These are phyloP conservation scores for Andrena cerasifolii DNA, from an alignment of 1,140 invertebrate genomes.

Conservation along the genomic window DNA sequence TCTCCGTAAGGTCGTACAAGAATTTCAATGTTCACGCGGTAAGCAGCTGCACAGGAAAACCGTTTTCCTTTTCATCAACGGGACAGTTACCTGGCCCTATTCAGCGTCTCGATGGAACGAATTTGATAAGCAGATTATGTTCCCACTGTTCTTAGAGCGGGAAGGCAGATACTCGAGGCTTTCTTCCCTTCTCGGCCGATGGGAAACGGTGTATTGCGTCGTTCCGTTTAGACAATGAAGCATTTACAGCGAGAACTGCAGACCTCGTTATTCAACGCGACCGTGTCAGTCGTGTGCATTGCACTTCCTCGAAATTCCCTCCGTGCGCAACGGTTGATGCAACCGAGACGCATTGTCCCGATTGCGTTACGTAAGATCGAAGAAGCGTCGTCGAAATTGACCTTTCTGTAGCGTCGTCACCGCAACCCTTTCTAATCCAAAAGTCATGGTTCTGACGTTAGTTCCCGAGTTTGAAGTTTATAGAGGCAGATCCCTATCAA, in stretches of 20 bases:
- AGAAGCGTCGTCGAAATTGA: not conserved
- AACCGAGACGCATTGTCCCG: conserved; percentile 48
- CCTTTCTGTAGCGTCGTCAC: not conserved
- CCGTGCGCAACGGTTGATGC: conserved; percentile 21
- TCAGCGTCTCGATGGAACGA: conserved; percentile 2
- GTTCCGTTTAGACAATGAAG: conserved; percentile 52
- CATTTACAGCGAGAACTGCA: conserved; percentile 42
- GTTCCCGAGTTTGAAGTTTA: no score
- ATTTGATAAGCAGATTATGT: conserved; percentile 11
- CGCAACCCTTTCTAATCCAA: no score
- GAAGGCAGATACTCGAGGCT: conserved; percentile 20
- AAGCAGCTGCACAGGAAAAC: no score
- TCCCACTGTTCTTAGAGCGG: conserved; percentile 9
- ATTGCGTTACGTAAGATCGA: conserved; percentile 36
- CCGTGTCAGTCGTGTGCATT: conserved; percentile 54
- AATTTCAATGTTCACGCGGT: no score
- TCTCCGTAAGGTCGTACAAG: no score
- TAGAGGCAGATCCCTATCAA: no score
- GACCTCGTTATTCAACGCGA: conserved; percentile 57
- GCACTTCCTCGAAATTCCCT: conserved; percentile 53
- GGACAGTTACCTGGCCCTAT: not conserved
- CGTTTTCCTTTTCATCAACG: not conserved
- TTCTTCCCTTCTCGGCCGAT: conserved; percentile 23
- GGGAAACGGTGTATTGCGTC: conserved; percentile 41
- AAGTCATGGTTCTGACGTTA: no score